Evolutionary conservation across 2,888 invertebrate genomes (phyloP).

Genomic region (Periphyllus acericola): DNA sequence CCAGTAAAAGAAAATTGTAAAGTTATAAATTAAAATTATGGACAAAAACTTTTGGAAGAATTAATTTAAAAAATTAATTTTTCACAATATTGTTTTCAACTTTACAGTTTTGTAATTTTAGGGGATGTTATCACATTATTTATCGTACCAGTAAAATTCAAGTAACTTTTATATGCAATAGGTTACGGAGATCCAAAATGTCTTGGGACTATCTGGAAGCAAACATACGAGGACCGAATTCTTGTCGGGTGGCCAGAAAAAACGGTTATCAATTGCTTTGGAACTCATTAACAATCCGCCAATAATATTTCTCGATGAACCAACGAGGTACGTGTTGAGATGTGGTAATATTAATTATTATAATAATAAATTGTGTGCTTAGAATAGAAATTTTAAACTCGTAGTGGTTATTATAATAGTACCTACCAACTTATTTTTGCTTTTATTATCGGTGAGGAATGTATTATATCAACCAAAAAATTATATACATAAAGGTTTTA

Average conservation of each 20-base stretch:
- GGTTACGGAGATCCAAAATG: conserved; percentile 74
- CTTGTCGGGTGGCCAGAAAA: conserved; percentile 83
- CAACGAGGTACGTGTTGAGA: conserved; percentile 71
- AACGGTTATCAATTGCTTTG: conserved; percentile 80
- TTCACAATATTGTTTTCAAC: no score
- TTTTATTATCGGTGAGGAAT: neutral
- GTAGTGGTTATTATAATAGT: neutral
- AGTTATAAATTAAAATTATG: no score
- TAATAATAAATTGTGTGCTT: neutral
- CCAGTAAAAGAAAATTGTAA: no score
- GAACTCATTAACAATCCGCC: conserved; percentile 87
- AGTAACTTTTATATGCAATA: conserved; percentile 64
- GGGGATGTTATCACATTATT: no score
- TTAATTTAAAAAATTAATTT: no score
- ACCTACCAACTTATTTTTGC: neutral
- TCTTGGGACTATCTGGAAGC: conserved; percentile 74
- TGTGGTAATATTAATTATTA: neutral
- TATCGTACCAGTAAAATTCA: no score
- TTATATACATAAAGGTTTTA: neutral
- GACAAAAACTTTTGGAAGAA: no score
- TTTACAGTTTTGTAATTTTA: no score
- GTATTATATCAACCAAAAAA: neutral
- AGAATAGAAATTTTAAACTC: neutral
- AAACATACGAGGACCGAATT: conserved; percentile 74
- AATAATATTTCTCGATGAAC: conserved; percentile 85